Base-by-base conservation (phyloP, 2,888 invertebrate genomes). In the Meiosimyza decipiens region DNA sequence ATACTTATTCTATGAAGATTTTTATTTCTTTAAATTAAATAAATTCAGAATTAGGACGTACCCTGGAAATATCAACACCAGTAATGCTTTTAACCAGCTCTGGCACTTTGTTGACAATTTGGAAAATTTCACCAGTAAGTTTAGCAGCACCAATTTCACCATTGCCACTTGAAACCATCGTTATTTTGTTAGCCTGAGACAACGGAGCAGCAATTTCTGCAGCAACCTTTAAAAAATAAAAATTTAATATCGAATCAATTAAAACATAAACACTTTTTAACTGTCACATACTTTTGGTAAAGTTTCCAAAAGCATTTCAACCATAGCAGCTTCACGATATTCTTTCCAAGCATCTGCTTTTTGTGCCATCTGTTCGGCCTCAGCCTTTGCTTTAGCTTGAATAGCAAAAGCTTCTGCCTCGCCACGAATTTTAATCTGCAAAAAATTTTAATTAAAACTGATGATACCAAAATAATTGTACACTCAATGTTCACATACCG, bases 311-410 rank as follows among this genome's bases (percentile, higher is more conserved):
- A 98, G 92, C 98, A 99, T 98, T 84, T 98, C 98, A 74, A 96
- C 92, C 93, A 97, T 95, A 13, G 97, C 97, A 50, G 97, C 97
- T 68, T 94, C 96, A 78, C 97, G 95, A 87, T 98, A 99, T 83
- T 98, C 97, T 84, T 94, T 95, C 93, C 95, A 98, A 16, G 99
- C 98, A 80, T 97, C 97, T 0, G 98, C 98, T 84, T 98, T 99
- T 88, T 96, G 96, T 1, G 94, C 91, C 96, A 98, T 97, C 88
- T 98, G 98, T 86, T 96, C 97, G 0, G 98, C 97, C 84, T 99
- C 98, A 2, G 98, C 98, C 79, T 92, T 94, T 0, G 98, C 98
- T 88, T 96, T 97, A 0, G 96, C 97, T 81, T 95, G 93, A 83
- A 98, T 95, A 33, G 98, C 96, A 86, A 91, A 97, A 1, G 98